Conservation (phyloP, 35 echinoderm and acorn worm genomes). For the Apostichopus parvimensis region DNA sequence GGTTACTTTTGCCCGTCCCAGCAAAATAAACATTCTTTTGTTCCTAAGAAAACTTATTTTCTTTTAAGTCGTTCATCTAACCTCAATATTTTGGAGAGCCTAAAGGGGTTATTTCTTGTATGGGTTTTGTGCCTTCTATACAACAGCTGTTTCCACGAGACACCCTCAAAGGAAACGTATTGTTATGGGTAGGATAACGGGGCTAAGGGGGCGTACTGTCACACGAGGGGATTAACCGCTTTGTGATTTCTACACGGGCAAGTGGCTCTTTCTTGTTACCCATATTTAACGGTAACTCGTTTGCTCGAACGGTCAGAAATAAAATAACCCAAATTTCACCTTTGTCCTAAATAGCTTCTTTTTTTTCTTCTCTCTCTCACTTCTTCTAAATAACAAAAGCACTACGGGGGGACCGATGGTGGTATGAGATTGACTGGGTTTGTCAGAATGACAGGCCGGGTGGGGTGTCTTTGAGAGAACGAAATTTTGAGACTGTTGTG, state of each 20-base stretch:
- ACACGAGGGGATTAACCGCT: conserved; percentile 28
- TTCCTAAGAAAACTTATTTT: conserved; percentile 13
- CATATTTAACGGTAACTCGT: not conserved
- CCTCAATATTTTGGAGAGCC: conserved; percentile 39
- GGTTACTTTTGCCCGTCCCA: not conserved
- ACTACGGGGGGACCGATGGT: not conserved
- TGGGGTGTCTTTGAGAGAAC: too few relatives aligned
- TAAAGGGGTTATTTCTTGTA: conserved; percentile 5
- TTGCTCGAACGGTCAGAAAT: not conserved
- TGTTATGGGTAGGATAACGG: not conserved
- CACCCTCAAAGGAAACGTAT: conserved; percentile 15
- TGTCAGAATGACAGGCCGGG: too few relatives aligned
- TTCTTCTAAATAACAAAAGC: not conserved
- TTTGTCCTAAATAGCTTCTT: conserved; percentile 26
- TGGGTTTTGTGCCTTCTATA: not conserved
- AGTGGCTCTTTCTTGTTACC: not conserved
- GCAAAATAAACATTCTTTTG: conserved; percentile 40
- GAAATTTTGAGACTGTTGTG: too few relatives aligned
- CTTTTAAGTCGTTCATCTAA: conserved; percentile 32
- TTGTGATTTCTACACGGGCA: conserved; percentile 13
- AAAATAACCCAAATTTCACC: not conserved
- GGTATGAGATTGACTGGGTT: too few relatives aligned
- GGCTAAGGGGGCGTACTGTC: conserved; percentile 25
- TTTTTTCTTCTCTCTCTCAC: too few relatives aligned
- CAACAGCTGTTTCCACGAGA: conserved; percentile 26